phyloP scores from a whole-genome alignment of 2,113 vertebrate genomes.

The Fulica atra region DNA sequence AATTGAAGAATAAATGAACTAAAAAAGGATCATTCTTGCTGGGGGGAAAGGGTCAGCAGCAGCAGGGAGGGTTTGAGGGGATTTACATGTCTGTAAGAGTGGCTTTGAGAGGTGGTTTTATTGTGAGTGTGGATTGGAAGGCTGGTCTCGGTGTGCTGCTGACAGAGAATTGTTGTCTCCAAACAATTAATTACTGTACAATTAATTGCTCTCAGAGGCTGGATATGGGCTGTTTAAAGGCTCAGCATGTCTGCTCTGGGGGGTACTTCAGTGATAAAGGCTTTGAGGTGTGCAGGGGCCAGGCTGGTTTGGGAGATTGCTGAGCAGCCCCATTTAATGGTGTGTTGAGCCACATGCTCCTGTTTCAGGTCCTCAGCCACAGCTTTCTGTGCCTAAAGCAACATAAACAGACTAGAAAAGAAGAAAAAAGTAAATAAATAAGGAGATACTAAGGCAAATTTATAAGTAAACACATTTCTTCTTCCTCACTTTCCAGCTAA shows the following conservation, averaged over 20 bases:
- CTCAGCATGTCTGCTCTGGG: not conserved
- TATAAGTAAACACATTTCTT: not conserved
- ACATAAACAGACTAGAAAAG: not conserved
- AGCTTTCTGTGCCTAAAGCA: not conserved
- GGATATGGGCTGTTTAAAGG: not conserved
- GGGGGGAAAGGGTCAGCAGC: not conserved
- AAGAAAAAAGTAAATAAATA: not conserved
- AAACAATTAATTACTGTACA: not conserved
- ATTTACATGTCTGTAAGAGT: fast-evolving
- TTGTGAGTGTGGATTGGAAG: not conserved
- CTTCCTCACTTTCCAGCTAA: not conserved
- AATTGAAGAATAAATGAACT: not conserved
- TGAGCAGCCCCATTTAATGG: not conserved
- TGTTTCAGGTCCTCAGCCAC: not conserved
- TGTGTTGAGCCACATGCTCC: not conserved
- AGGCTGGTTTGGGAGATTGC: not conserved
- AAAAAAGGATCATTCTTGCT: not conserved
- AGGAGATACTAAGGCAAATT: not conserved
- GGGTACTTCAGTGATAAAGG: fast-evolving
- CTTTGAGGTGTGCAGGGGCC: not conserved
- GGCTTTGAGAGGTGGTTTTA: not conserved
- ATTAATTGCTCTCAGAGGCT: not conserved
- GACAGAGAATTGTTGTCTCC: not conserved
- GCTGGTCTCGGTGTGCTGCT: not conserved
- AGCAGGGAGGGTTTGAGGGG: not conserved